phyloP scores from a whole-genome alignment of 2,113 vertebrate genomes.

The Brienomyrus brachyistius region DNA sequence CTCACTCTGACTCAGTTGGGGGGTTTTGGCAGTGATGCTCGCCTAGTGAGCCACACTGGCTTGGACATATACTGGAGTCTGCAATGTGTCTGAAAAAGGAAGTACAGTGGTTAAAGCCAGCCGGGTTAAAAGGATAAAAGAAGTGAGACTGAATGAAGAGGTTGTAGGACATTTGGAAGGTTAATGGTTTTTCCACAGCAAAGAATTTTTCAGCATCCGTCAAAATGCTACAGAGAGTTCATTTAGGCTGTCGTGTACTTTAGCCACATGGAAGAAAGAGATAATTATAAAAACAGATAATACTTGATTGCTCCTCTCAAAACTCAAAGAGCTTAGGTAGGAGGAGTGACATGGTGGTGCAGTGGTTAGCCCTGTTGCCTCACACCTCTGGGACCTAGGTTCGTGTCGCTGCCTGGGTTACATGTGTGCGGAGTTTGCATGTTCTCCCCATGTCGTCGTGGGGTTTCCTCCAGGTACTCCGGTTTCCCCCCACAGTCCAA shows the following conservation, averaged over 20 bases:
- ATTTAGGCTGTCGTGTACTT: neutral
- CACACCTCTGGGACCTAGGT: no score
- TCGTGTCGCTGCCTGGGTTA: no score
- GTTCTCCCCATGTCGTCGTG: no score
- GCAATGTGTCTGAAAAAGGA: neutral
- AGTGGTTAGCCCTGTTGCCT: no score
- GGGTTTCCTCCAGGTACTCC: no score
- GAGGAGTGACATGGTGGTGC: no score
- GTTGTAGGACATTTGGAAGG: neutral
- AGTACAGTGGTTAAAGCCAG: neutral
- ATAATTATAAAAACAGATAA: neutral
- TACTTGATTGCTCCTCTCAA: neutral
- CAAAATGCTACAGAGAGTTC: neutral
- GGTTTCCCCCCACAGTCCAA: no score
- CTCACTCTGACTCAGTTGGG: neutral
- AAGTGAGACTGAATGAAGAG: neutral
- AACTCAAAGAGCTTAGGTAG: neutral
- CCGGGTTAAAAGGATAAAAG: neutral
- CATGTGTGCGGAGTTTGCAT: no score
- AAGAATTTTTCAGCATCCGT: neutral
- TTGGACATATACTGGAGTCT: neutral
- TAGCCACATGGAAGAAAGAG: neutral
- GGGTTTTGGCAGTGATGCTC: neutral
- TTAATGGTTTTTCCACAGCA: slow-evolving; percentile 22
- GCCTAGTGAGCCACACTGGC: neutral